Base-by-base conservation (phyloP, 2,888 invertebrate genomes). In the Apamea crenata region DNA sequence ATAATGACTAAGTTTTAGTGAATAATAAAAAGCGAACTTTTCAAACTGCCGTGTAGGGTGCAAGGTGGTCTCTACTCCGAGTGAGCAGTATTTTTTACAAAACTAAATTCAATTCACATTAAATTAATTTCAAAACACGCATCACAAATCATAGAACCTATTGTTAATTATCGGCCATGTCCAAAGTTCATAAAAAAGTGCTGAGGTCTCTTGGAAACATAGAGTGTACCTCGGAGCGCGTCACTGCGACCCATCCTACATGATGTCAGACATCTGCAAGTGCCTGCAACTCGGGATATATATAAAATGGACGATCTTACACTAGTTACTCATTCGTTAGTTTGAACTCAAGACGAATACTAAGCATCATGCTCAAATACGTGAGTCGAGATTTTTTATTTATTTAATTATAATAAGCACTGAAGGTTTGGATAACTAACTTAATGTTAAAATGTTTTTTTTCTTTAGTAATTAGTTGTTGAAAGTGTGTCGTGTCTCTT, bases 321-420 rank as follows among this genome's bases (percentile, higher is more conserved):
- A 95, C 90, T 93, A 94, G 92, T 93, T 94, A 96, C 94, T 96
- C 96, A 97, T 96, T 97, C 97, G 96, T 95, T 95, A 95, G 94
- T 94, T 94, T 95, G 95, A 95, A 95, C 95, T 95, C 96, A 93
- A 93, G 93, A 94, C 94, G 96, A 95, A 94, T 92, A 95, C 95
- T 93, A 91, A 96, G 92, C 96, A 96, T 89, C 94, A 97, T 97
- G 97, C 93, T 96, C 88, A 97, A 96, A 97, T 96, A 96, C 96
- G 97, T 97, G 94, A 97, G 96, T 96, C 74, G 21, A 83, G 59
- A 78, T 81, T 80, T 86, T 80, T 80, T 83, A 84, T 86, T 83
- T 88, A 84, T 83, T 77, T 87, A 86, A 87, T 88, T 87, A 83
- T 81, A 83, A 76, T 88, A 90, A 86, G 77, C 84, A 83, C 71